phyloP scores from a whole-genome alignment of 2,113 vertebrate species.

The Silurus asotus region DNA sequence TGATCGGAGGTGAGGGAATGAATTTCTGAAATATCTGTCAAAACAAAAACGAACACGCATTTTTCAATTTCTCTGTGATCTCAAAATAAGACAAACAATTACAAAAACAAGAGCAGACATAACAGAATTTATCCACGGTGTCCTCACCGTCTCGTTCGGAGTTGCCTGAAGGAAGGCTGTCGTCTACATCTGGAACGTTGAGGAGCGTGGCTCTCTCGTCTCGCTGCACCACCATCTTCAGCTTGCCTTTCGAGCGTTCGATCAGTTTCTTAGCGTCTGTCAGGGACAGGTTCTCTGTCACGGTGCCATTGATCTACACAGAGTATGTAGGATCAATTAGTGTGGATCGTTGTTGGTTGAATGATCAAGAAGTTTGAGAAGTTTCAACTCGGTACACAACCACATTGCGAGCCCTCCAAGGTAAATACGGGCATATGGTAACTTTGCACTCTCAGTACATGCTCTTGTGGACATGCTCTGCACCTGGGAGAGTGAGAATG shows the following conservation, averaged over 20 bases:
- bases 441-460: too few relatives aligned
- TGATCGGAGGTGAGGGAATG: slow-evolving; percentile 98
- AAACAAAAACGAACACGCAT: slow-evolving; percentile 24
- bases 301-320: slow-evolving; percentile 94
- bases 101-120: neutral
- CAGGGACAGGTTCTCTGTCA: slow-evolving; percentile 98
- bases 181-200: slow-evolving; percentile 94
- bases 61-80: neutral
- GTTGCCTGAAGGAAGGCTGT: slow-evolving; percentile 94
- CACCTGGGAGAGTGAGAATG: too few relatives aligned
- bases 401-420: too few relatives aligned
- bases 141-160: slow-evolving; percentile 92
- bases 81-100: neutral
- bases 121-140: neutral
- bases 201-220: slow-evolving; percentile 91
- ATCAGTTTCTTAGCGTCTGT: slow-evolving; percentile 98
- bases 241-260: slow-evolving; percentile 97
- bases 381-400: too few relatives aligned
- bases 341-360: too few relatives aligned
- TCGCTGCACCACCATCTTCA: slow-evolving; percentile 98
- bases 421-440: too few relatives aligned
- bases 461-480: too few relatives aligned
- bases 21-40: slow-evolving; percentile 98
- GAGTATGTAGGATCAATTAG: neutral
- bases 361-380: too few relatives aligned